phyloP scores from a whole-genome alignment of 1,140 invertebrate genomes.

The Propsilocerus akamusi region DNA sequence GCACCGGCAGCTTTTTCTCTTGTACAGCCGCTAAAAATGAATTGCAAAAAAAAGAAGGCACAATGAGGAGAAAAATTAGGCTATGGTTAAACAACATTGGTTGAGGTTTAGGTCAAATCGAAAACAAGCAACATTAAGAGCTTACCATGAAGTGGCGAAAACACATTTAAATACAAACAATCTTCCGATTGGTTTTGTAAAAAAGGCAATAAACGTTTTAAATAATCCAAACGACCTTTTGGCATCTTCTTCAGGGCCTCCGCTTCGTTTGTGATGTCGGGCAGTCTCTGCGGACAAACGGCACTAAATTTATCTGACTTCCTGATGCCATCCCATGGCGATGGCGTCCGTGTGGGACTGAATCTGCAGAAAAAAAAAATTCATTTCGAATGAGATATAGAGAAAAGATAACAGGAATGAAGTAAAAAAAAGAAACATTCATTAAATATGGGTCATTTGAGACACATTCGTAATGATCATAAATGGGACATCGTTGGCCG shows the following conservation, averaged over 20 bases:
- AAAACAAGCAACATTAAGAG: conserved; percentile 6
- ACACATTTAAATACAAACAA: conserved; percentile 93
- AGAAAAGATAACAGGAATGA: no score
- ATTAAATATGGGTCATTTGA: no score
- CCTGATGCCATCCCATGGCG: conserved; percentile 72
- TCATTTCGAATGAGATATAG: no score
- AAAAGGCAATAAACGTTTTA: conserved; percentile 69
- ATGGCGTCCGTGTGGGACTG: conserved; percentile 73
- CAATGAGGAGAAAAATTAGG: not conserved
- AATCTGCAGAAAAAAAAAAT: conserved; percentile 36
- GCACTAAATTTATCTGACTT: conserved; percentile 64
- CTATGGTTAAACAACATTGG: not conserved
- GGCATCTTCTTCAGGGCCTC: conserved; percentile 66
- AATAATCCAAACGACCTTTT: conserved; percentile 63
- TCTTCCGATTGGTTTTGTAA: conserved; percentile 86
- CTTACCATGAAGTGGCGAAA: conserved; percentile 82
- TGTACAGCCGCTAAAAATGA: conserved; percentile 26
- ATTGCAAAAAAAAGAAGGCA: conserved; percentile 8
- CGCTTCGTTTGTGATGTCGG: conserved; percentile 61
- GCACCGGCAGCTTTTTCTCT: conserved; percentile 57
- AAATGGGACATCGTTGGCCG: no score
- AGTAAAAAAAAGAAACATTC: no score
- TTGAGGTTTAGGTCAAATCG: no score
- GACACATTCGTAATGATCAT: no score
- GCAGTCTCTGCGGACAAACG: conserved; percentile 79